Evolutionary conservation across 2,888 invertebrate species (phyloP).

Genomic region (Apamea sordens): DNA sequence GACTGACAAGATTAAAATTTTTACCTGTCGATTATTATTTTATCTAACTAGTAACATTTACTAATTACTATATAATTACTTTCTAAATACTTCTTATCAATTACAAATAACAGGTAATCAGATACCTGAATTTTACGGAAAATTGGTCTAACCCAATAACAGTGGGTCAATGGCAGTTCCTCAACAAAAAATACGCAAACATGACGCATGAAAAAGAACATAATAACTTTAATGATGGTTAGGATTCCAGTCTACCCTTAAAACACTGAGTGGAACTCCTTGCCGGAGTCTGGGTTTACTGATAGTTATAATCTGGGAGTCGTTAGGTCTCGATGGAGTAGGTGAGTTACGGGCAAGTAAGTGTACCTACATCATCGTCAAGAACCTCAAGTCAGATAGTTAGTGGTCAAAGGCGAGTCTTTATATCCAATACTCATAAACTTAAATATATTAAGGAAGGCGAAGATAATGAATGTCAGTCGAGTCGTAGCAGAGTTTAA

Average conservation of each 20-base stretch:
- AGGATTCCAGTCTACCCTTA: background rate
- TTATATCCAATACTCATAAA: background rate
- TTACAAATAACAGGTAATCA: background rate
- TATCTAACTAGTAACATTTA: background rate
- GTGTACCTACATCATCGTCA: background rate
- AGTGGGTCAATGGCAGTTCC: background rate
- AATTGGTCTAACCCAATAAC: background rate
- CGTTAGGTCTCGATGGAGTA: too few species aligned
- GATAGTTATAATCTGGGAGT: background rate
- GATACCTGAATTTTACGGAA: background rate
- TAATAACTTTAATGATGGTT: background rate
- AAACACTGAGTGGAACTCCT: background rate
- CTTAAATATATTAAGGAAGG: background rate
- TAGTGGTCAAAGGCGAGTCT: background rate
- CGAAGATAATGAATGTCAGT: background rate
- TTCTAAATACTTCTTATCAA: background rate
- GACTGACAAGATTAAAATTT: too few species aligned
- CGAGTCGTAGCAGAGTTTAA: conserved; percentile 28
- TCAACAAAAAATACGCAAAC: background rate
- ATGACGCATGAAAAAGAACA: too few species aligned
- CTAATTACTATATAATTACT: background rate
- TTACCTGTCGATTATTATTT: too few species aligned
- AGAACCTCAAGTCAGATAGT: background rate
- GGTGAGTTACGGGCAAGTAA: background rate
- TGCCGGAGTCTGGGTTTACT: background rate